phyloP scores from a whole-genome alignment of 2,797 vertebrate genomes.

The Varecia variegata region DNA sequence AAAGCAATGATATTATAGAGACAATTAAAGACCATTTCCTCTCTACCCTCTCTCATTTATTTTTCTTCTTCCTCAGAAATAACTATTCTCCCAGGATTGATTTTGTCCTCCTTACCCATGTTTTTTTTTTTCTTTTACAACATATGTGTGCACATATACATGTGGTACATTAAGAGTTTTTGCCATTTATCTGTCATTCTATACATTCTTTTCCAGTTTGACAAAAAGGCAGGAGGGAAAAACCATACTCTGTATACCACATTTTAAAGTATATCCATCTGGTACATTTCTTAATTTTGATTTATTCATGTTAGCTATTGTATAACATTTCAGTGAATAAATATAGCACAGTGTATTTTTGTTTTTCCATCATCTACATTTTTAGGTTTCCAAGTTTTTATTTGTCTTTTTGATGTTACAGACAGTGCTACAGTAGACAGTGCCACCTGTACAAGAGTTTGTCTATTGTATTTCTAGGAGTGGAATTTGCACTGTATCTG shows the following conservation, averaged over 20 bases:
- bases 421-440: background rate
- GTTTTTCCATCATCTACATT: background rate
- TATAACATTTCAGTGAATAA: conserved; percentile 32
- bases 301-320: conserved; percentile 41
- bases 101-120: background rate
- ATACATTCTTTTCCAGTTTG: background rate
- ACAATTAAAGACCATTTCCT: conserved; percentile 30
- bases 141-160: background rate
- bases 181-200: conserved; percentile 11
- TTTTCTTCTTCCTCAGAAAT: conserved; percentile 16
- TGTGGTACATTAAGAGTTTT: background rate
- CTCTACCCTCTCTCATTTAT: background rate
- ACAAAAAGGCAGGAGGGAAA: background rate
- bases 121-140: background rate
- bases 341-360: conserved; percentile 3
- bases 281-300: conserved; percentile 34
- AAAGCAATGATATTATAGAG: background rate
- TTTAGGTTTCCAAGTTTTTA: conserved; percentile 21
- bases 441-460: background rate
- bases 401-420: conserved; percentile 1
- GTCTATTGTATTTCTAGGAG: background rate
- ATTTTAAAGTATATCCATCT: conserved; percentile 17
- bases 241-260: background rate
- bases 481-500: background rate
- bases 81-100: background rate